phyloP scores from a whole-genome alignment of 1,140 invertebrate genomes.

The Drosophila seguyi region DNA sequence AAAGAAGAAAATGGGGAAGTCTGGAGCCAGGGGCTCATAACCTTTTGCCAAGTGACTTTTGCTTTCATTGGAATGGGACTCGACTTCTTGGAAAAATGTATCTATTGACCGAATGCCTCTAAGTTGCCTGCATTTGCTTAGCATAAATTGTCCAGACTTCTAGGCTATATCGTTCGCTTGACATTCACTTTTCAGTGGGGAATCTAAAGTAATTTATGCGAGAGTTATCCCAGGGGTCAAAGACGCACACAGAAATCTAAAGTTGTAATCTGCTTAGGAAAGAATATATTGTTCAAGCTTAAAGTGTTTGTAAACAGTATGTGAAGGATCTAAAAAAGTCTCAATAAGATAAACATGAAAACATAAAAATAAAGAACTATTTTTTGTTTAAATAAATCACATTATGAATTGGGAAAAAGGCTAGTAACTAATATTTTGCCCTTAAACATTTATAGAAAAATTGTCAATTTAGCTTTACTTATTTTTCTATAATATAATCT shows the following conservation, averaged over 20 bases:
- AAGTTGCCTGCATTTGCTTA: slow-evolving; percentile 68
- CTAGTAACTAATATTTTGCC: too few species aligned
- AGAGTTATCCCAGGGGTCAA: slow-evolving; percentile 50
- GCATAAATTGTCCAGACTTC: slow-evolving; percentile 67
- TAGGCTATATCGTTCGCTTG: slow-evolving; percentile 17
- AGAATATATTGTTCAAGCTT: slow-evolving; percentile 12
- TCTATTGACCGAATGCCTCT: slow-evolving; percentile 44
- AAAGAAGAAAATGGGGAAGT: slow-evolving; percentile 1
- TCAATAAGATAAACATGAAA: too few species aligned
- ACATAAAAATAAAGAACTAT: too few species aligned
- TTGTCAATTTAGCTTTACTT: not conserved
- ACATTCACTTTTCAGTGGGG: slow-evolving; percentile 57
- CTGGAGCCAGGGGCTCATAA: not conserved
- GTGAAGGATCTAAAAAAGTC: not conserved
- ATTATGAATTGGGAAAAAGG: too few species aligned
- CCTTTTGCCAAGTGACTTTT: slow-evolving; percentile 45
- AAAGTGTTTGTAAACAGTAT: not conserved
- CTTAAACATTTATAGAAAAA: too few species aligned
- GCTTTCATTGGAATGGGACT: slow-evolving; percentile 31
- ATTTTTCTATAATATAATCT: not conserved
- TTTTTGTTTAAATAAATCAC: too few species aligned
- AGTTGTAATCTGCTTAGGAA: slow-evolving; percentile 22
- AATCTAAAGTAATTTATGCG: slow-evolving; percentile 68
- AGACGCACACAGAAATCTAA: slow-evolving; percentile 53
- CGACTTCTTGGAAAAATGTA: slow-evolving; percentile 36